Conservation (phyloP, 2,888 invertebrate genomes). For the Meiosimyza platycephala region DNA sequence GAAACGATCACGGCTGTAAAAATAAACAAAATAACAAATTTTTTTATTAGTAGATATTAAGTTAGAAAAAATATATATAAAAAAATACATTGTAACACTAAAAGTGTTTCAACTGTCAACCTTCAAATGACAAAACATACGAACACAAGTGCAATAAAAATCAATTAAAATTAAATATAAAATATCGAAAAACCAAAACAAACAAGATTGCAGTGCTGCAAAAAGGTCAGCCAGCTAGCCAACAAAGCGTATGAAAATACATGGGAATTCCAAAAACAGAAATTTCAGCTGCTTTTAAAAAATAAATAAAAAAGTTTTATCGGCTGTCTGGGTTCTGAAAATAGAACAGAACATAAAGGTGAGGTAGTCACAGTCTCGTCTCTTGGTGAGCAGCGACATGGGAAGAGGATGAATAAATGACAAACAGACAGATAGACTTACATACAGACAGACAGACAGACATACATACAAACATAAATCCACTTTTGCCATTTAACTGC, state of each 20-base stretch:
- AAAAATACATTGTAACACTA: slow-evolving; percentile 28
- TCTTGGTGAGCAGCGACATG: too few species aligned
- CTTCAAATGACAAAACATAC: slow-evolving; percentile 21
- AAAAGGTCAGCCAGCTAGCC: slow-evolving; percentile 9
- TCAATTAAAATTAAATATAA: slow-evolving; percentile 23
- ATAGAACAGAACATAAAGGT: too few species aligned
- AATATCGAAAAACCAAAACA: slow-evolving; percentile 1
- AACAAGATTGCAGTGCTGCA: neutral
- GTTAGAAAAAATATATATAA: slow-evolving; percentile 20
- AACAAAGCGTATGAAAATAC: slow-evolving; percentile 12
- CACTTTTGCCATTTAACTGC: too few species aligned
- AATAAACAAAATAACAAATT: slow-evolving; percentile 41
- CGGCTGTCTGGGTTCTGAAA: too few species aligned
- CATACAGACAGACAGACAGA: too few species aligned
- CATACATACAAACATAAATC: too few species aligned
- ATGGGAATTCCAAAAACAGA: slow-evolving; percentile 30
- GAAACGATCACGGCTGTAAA: slow-evolving; percentile 91
- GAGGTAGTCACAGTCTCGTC: too few species aligned
- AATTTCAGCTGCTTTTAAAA: neutral
- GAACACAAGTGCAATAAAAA: slow-evolving; percentile 14
- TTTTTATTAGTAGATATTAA: slow-evolving; percentile 29
- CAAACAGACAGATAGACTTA: too few species aligned
- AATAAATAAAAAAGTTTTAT: too few species aligned
- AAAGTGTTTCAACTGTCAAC: slow-evolving; percentile 20
- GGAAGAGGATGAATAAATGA: too few species aligned